These are phyloP conservation scores for Macrotrachela quadricornifera DNA, from an alignment of 1,140 invertebrate genomes.

Conservation along the genomic window DNA sequence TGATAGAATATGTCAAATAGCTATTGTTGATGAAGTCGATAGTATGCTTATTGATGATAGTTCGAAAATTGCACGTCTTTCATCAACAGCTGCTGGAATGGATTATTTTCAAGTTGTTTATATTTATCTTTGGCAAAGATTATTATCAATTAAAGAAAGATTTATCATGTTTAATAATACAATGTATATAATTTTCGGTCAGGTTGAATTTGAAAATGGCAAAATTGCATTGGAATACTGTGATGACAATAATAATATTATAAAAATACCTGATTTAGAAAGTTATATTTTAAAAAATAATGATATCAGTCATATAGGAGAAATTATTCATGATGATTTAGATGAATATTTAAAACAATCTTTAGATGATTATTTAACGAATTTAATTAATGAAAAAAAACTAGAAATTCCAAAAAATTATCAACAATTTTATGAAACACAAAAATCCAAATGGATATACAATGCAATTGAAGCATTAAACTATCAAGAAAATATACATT, in stretches of 20 bases:
- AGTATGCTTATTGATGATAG: slow-evolving; percentile 1
- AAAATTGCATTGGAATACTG: background rate
- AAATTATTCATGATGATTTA: too few relatives aligned
- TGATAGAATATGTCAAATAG: background rate
- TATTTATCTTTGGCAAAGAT: background rate
- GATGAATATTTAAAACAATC: too few relatives aligned
- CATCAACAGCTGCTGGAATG: background rate
- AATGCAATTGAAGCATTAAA: background rate
- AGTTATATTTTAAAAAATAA: background rate
- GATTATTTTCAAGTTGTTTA: background rate
- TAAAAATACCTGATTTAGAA: background rate
- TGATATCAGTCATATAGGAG: too few relatives aligned
- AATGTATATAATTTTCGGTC: background rate
- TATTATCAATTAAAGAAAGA: background rate
- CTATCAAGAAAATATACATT: background rate
- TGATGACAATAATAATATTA: background rate
- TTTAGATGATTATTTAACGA: too few relatives aligned
- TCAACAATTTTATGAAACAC: background rate
- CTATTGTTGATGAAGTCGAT: background rate
- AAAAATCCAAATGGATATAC: background rate
- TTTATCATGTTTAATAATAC: background rate
- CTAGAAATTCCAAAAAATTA: background rate
- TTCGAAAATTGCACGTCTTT: background rate
- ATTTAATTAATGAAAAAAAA: too few relatives aligned
- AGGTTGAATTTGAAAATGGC: background rate